phyloP scores from a whole-genome alignment of 2,113 vertebrate species.

The Podiceps cristatus region DNA sequence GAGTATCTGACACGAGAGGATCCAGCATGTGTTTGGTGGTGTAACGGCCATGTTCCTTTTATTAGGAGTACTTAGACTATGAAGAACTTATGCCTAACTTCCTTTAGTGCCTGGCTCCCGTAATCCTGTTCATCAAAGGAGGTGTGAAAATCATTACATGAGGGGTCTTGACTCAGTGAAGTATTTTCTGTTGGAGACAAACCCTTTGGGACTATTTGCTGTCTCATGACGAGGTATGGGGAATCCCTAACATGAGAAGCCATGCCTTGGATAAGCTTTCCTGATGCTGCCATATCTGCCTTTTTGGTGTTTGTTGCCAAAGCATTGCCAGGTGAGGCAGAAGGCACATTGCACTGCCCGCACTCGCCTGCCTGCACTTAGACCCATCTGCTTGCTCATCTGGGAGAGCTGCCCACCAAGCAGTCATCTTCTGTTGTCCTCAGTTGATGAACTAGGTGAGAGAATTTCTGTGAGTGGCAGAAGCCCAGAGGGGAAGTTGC shows the following conservation, averaged over 20 bases:
- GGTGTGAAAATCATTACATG: not conserved
- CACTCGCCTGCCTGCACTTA: not conserved
- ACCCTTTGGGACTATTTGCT: conserved; percentile 3
- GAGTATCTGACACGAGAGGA: not conserved
- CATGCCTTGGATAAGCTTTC: not conserved
- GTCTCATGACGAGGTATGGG: not conserved
- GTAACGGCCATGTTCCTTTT: not conserved
- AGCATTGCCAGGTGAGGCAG: not conserved
- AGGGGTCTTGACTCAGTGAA: not conserved
- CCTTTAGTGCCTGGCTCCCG: not conserved
- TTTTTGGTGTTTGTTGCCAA: conserved; percentile 9
- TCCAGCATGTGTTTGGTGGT: accelerated
- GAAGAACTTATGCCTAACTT: not conserved
- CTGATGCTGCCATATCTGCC: not conserved
- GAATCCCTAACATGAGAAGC: not conserved
- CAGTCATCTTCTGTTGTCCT: not conserved
- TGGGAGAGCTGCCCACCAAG: not conserved
- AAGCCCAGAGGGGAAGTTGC: not conserved
- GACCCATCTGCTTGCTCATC: not conserved
- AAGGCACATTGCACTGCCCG: not conserved
- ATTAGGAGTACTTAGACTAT: not conserved
- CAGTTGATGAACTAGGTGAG: not conserved
- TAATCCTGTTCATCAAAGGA: not conserved
- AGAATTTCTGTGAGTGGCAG: not conserved
- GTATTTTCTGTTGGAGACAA: not conserved